phyloP scores from a whole-genome alignment of 1,140 invertebrate species.

The Sitophilus oryzae region DNA sequence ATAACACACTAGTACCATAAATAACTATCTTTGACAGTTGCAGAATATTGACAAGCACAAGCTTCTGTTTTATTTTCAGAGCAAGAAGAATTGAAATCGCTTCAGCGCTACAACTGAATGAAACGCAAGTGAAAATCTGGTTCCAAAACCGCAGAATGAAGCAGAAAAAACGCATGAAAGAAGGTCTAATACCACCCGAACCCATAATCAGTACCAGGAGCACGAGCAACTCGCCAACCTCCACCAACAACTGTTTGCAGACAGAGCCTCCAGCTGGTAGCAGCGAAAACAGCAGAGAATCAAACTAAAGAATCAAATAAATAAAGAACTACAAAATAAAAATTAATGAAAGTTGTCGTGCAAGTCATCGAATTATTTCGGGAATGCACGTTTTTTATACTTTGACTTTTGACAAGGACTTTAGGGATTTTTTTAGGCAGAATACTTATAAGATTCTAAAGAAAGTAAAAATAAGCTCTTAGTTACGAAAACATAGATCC shows the following conservation, averaged over 20 bases:
- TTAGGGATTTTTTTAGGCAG: no score
- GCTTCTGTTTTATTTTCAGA: conserved; percentile 40
- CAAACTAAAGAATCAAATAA: no score
- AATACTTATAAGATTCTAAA: no score
- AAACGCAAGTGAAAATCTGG: conserved; percentile 93
- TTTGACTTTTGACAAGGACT: no score
- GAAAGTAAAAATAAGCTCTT: no score
- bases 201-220: conserved; percentile 34
- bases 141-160: conserved; percentile 92
- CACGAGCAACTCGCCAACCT: conserved; percentile 43
- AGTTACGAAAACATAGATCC: no score
- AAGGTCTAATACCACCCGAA: conserved; percentile 70
- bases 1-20: no score
- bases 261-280: conserved; percentile 47
- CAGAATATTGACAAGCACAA: neutral
- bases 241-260: conserved; percentile 30
- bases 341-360: no score
- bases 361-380: no score
- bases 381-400: no score
- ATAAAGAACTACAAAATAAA: no score
- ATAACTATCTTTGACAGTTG: no score
- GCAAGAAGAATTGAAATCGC: conserved; percentile 97
- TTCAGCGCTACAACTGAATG: conserved; percentile 89
- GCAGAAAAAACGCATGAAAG: conserved; percentile 89
- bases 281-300: conserved; percentile 58